Evolutionary conservation across 2,797 vertebrate genomes (phyloP).

Genomic region (Dicrostonyx torquatus): DNA sequence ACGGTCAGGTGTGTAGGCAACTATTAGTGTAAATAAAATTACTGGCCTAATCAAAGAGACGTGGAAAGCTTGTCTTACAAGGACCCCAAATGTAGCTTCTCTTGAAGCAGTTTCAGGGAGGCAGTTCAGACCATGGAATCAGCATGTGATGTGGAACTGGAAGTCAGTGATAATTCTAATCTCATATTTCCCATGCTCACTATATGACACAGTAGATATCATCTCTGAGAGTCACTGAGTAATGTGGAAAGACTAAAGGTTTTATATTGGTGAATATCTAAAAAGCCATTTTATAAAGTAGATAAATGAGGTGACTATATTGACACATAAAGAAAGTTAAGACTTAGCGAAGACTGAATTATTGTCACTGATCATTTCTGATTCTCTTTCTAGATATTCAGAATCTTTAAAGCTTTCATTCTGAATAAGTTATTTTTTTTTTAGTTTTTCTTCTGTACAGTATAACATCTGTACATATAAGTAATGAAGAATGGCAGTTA

Average conservation of each 20-base stretch:
- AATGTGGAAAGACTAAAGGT: not conserved
- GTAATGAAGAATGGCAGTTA: not conserved
- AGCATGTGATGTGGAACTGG: not conserved
- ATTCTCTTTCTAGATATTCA: not conserved
- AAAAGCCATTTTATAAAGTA: not conserved
- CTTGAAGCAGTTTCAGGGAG: not conserved
- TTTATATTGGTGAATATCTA: not conserved
- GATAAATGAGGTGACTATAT: not conserved
- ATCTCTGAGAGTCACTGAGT: not conserved
- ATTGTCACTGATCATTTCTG: not conserved
- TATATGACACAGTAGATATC: not conserved
- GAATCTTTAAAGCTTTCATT: not conserved
- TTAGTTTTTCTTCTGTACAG: not conserved
- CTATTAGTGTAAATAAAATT: not conserved
- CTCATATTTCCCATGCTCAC: not conserved
- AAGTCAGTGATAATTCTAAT: slow-evolving; percentile 28
- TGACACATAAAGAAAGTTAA: not conserved
- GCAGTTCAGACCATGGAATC: not conserved
- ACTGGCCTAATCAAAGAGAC: not conserved
- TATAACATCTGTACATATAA: not conserved
- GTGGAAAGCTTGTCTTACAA: not conserved
- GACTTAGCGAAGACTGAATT: not conserved
- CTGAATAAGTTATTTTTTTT: not conserved
- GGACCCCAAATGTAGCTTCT: not conserved
- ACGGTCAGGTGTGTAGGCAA: not conserved